phyloP scores from a whole-genome alignment of 1,140 invertebrate species.

The Drosophila burlai region DNA sequence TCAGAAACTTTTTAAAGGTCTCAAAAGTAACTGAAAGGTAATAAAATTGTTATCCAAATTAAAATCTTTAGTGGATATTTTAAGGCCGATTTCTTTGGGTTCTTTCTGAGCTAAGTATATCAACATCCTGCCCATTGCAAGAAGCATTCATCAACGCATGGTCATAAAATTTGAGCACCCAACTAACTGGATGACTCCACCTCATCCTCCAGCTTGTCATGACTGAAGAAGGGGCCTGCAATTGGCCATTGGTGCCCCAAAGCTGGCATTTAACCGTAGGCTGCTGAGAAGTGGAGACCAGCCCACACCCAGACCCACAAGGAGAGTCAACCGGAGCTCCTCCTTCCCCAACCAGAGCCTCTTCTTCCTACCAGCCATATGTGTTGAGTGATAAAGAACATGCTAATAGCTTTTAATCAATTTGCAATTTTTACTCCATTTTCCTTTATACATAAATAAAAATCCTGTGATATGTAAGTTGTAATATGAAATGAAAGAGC shows the following conservation, averaged over 20 bases:
- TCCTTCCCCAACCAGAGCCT: not conserved
- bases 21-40: not conserved
- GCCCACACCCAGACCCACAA: slow-evolving; percentile 49
- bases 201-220: not conserved
- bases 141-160: slow-evolving; percentile 54
- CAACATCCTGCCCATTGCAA: slow-evolving; percentile 56
- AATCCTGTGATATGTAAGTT: slow-evolving; percentile 49
- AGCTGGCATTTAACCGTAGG: slow-evolving; percentile 29
- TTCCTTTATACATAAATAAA: slow-evolving; percentile 4
- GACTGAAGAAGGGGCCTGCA: slow-evolving; percentile 8
- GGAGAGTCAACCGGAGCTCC: not conserved
- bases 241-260: slow-evolving; percentile 15
- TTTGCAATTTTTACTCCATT: slow-evolving; percentile 61
- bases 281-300: not conserved
- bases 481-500: slow-evolving; percentile 57
- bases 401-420: slow-evolving; percentile 83
- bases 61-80: not conserved
- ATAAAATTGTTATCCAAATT: not conserved
- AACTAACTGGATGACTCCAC: slow-evolving; percentile 51
- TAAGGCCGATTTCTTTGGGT: not conserved
- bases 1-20: not conserved
- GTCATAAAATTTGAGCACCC: slow-evolving; percentile 74
- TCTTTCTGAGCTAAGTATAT: not conserved
- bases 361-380: not conserved
- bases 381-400: slow-evolving; percentile 83